phyloP scores from a whole-genome alignment of 1,140 invertebrate species.

The Pseudomyrmex dendroicus region DNA sequence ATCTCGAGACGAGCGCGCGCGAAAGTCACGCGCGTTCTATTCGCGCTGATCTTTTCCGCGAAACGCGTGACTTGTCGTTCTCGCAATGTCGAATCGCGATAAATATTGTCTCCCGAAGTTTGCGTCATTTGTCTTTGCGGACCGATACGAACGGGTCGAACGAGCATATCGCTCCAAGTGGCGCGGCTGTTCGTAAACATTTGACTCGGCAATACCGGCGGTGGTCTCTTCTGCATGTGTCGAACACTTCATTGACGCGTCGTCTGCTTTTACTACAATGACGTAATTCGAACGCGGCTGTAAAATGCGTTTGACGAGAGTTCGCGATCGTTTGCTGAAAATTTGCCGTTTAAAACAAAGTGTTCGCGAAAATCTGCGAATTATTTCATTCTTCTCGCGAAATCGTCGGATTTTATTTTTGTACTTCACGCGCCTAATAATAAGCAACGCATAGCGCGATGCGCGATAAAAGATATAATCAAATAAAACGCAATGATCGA shows the following conservation, averaged over 20 bases:
- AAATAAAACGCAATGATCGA: background rate
- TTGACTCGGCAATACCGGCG: constrained; percentile 29
- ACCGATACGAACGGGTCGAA: background rate
- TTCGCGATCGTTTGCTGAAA: background rate
- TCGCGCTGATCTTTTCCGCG: background rate
- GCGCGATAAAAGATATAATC: background rate
- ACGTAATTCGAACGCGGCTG: constrained; percentile 55
- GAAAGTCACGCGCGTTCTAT: background rate
- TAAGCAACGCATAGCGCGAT: too few species aligned
- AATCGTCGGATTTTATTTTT: too few species aligned
- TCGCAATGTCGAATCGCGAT: background rate
- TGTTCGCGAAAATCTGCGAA: too few species aligned
- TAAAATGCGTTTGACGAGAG: background rate
- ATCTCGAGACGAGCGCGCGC: background rate
- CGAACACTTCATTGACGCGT: constrained; percentile 57
- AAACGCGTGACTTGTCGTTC: constrained; percentile 30
- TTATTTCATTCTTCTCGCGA: too few species aligned
- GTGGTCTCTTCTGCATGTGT: constrained; percentile 52
- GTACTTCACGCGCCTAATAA: too few species aligned
- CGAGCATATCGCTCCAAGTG: constrained; percentile 18
- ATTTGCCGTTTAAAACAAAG: background rate
- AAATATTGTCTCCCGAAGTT: background rate
- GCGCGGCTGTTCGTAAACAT: constrained; percentile 39
- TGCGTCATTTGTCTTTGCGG: constrained; percentile 18
- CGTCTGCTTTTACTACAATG: constrained; percentile 64